Base-by-base conservation (phyloP, 2,888 invertebrate genomes). In the Rhaphigaster nebulosa region DNA sequence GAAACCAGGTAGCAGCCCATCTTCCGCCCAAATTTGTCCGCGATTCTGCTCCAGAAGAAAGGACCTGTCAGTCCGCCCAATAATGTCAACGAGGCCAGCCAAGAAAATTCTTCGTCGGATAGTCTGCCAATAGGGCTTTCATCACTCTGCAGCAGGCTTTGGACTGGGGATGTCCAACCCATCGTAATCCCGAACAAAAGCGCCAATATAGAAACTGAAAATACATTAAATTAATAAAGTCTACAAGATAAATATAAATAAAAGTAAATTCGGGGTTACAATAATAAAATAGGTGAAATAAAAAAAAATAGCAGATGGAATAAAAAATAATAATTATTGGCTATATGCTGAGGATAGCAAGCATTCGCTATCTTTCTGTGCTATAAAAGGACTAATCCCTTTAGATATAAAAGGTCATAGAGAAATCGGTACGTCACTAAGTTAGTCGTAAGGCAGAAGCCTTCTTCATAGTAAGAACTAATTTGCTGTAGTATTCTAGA, bases 81-180 rank as follows among this genome's bases (percentile, higher is more conserved):
- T 34, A 95, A 94, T 0, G 95, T 94, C 8, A 95, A 93, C 65
- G 95, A 95, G 0, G 95, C 95, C 15, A 96, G 93, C 93, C 96
- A 94, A 0, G 95, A 95, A 80, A 94, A 94, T 0, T 94, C 93
- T 38, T 94, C 93, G 26, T 94, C 94, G 93, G 96, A 94, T 0
- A 95, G 94, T 0, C 92, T 92, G 0, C 93, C 93, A 0, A 95
- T 93, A 0, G 95, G 93, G 0, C 94, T 95, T 0, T 94, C 94
- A 41, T 93, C 92, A 8, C 93, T 92, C 38, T 94, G 93, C 60
- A 95, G 94, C 26, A 94, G 93, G 0, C 94, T 93, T 0, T 94
- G 92, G 0, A 95, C 95, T 89, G 95, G 95, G 0, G 96, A 95
- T 0, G 95, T 94, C 95, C 96, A 96, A 0, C 95, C 95, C 90